A percentile compares a stretch with the other conserved stretches of the same genome.
phyloP scores from a whole-genome alignment of 1,140 invertebrate species.

The Bombus confusus region DNA sequence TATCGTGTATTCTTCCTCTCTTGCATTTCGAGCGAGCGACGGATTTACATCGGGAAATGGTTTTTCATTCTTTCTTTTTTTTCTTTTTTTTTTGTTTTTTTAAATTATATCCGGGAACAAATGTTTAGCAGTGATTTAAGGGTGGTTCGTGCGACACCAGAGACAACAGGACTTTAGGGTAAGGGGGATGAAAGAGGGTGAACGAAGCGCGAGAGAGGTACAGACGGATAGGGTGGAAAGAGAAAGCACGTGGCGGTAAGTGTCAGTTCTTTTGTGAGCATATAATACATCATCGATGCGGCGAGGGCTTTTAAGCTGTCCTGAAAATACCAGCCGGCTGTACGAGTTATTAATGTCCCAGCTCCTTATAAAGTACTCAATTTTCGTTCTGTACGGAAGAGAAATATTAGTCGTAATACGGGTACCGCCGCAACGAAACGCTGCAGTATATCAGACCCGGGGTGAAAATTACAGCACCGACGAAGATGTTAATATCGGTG shows the following conservation, averaged over 20 bases:
- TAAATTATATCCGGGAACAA: not conserved
- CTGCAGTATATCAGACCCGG: slow-evolving; percentile 65
- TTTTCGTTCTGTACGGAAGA: slow-evolving; percentile 70
- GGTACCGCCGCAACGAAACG: slow-evolving; percentile 64
- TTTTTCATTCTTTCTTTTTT: not conserved
- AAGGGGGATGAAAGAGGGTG: not conserved
- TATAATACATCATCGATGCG: slow-evolving; percentile 68
- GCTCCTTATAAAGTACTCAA: slow-evolving; percentile 75
- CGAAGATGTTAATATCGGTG: slow-evolving; percentile 73
- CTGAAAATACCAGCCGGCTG: slow-evolving; percentile 63
- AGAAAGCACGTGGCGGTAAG: slow-evolving; percentile 32
- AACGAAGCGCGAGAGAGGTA: not conserved
- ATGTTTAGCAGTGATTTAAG: slow-evolving; percentile 26
- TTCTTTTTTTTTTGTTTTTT: not conserved
- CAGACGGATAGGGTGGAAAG: not conserved
- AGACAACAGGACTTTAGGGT: not conserved
- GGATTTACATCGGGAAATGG: not conserved
- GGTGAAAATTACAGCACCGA: slow-evolving; percentile 68
- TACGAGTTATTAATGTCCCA: slow-evolving; percentile 66
- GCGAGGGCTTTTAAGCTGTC: slow-evolving; percentile 68
- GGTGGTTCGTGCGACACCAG: not conserved
- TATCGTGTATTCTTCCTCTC: not conserved
- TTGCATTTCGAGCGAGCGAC: not conserved
- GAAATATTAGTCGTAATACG: slow-evolving; percentile 75
- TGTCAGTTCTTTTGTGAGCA: slow-evolving; percentile 65